phyloP scores from a whole-genome alignment of 2,113 vertebrate species.

The Pardalotus punctatus region DNA sequence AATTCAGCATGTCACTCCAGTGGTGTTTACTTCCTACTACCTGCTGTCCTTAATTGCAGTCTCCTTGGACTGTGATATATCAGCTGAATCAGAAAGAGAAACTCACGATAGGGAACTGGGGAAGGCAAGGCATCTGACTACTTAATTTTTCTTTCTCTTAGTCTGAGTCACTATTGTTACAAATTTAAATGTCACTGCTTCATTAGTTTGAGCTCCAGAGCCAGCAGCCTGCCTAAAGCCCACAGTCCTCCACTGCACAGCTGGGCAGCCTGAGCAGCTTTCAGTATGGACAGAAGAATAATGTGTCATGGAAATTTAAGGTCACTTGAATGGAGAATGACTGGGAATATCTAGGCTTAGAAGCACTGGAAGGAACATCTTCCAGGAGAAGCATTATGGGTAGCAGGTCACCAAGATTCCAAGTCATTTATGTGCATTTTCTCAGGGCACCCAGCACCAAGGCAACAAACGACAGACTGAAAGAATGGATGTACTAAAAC shows the following conservation, averaged over 20 bases:
- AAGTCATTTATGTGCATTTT: background rate
- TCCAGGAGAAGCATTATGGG: background rate
- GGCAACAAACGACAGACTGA: background rate
- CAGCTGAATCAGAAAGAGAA: background rate
- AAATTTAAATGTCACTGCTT: background rate
- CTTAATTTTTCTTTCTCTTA: background rate
- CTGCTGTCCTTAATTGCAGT: background rate
- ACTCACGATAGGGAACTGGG: background rate
- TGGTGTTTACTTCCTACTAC: background rate
- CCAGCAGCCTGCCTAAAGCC: background rate
- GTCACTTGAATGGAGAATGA: background rate
- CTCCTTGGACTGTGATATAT: background rate
- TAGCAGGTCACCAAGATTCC: background rate
- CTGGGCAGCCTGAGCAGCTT: background rate
- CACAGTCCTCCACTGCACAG: background rate
- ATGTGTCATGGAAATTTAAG: background rate
- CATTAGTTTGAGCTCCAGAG: background rate
- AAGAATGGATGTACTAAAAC: background rate
- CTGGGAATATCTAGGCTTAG: background rate
- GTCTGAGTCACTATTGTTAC: background rate
- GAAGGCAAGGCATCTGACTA: background rate
- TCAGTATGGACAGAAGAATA: background rate
- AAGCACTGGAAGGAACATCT: background rate
- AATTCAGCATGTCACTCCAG: background rate
- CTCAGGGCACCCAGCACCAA: background rate